Evolutionary conservation across 2,888 invertebrate genomes (phyloP), one percentile per base, ranked within the genome.

Genomic region (Pyrgus malvae): DNA sequence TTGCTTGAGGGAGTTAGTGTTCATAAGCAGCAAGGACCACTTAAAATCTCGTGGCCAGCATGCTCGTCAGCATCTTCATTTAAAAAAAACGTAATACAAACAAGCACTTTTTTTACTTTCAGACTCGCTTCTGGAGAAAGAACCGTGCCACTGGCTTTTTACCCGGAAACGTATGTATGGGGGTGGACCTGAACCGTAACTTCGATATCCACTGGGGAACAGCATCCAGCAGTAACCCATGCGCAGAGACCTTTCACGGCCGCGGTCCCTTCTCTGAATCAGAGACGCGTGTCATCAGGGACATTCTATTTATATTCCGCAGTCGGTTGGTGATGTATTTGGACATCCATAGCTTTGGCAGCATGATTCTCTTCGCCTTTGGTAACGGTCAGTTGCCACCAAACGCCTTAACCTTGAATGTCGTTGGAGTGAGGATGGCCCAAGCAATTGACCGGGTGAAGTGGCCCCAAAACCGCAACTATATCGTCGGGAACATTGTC

Each of bases 151-250:
- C 72, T 3, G 77, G n/a, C n/a, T n/a, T n/a, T n/a, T n/a, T 69
- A 17, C 5, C 42, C 6, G 65, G 69, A 0, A 62, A 75, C 48
- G 0, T 66, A 0, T 96, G 95, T 66, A 63, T 75, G 8, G 96
- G 96, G 0, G 93, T 93, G 0, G 96, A 96, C 70, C 91, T 93
- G 0, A 96, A 96, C 76, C 86, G 96, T 6, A 96, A 96, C 80
- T 96, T 94, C 66, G 94, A 91, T 51, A 91, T 91, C 63, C 83
- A 92, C 57, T 96, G 95, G 95, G 93, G 91, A 1, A 83, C 90
- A 1, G 74, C 70, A 0, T 85, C 87, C 33, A 92, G 92, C 60
- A 62, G 41, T 59, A 74, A 68, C 46, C 90, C 85, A 1, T 95
- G 95, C 71, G 60, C 74, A 0, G 93, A 93, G 0, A 92, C 87